A percentile compares a stretch with the other conserved stretches of the same genome.
phyloP scores from a whole-genome alignment of 2,113 vertebrate genomes.

The Carettochelys insculpta region DNA sequence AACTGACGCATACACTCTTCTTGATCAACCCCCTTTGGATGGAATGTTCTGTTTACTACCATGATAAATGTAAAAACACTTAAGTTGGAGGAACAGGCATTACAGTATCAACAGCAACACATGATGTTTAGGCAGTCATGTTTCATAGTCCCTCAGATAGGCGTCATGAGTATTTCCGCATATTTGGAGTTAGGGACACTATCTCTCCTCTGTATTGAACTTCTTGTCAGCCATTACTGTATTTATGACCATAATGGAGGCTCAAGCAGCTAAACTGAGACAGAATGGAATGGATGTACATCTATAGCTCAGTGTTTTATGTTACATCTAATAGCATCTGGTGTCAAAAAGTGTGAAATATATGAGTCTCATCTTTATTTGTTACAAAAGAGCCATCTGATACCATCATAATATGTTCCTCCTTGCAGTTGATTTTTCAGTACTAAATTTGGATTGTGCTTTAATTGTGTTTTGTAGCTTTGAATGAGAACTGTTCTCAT shows the following conservation, averaged over 20 bases:
- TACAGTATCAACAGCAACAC: conserved; percentile 57
- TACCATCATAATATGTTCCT: conserved; percentile 2
- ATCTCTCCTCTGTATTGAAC: conserved; percentile 48
- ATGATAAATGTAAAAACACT: conserved; percentile 34
- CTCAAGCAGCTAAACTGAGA: conserved; percentile 19
- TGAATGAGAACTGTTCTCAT: conserved; percentile 47
- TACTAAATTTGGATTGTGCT: conserved; percentile 45
- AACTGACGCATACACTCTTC: not conserved
- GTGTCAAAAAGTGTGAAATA: not conserved
- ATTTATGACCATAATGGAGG: conserved; percentile 68
- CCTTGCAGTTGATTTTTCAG: not conserved
- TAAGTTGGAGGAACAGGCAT: not conserved
- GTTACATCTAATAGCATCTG: conserved; percentile 22
- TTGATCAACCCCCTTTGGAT: not conserved
- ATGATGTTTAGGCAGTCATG: conserved; percentile 54
- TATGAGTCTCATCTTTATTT: not conserved
- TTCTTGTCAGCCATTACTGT: conserved; percentile 50
- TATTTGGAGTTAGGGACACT: conserved; percentile 36
- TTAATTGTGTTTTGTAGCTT: conserved; percentile 44
- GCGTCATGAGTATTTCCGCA: conserved; percentile 58
- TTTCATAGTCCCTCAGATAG: conserved; percentile 67
- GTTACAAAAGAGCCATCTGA: conserved; percentile 2
- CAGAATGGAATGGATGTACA: not conserved
- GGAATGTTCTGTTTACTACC: conserved; percentile 18
- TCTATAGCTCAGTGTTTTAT: not conserved